Evolutionary conservation across 2,888 invertebrate species (phyloP), one percentile per base, ranked within the genome.

Genomic region (Lithophane leautieri): DNA sequence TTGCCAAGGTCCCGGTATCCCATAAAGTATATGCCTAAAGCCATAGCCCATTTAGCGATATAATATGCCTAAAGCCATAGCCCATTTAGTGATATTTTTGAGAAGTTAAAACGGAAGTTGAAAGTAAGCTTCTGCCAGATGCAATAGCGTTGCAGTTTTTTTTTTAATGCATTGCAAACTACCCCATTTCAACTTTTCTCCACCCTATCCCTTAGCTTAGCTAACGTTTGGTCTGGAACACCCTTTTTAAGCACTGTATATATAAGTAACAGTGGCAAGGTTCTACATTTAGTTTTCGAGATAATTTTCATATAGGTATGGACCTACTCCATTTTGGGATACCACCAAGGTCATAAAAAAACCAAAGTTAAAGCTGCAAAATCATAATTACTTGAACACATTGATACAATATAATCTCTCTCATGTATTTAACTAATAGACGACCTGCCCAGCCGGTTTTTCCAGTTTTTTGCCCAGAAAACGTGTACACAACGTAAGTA

Each of bases 401-500:
- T 70, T 22, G n/a, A 65, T 63, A 47, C 78, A 71, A 65, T 68
- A 50, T 34, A 56, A 81, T 62, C 16, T 19, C 50, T 54, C 11
- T 28, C 50, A 34, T 63, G 40, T 79, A 44, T 58, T 14, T n/a
- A 56, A 1, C 50, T 2, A 50, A 56, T 70, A 50, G 28, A 66
- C 19, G 34, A 47, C 54, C 4, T 22, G 47, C 16, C 34, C 11
- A 54, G 34, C 70, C 47, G 14, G 71, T 72, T 68, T 68, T 25
- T 19, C 58, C 50, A 65, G 50, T 77, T 69, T 76, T 72, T 76
- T 76, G 50, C 40, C 50, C 25, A 54, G 63, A 54, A 73, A 70
- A 34, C 79, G 66, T 73, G 73, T 73, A 70, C 79, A 83, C 68
- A 83, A 66, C 66, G 34, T 40, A 34, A 74, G 62, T 9, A 52